Base-by-base conservation (phyloP, 2,797 vertebrate species). In the Tragopan temminckii region DNA sequence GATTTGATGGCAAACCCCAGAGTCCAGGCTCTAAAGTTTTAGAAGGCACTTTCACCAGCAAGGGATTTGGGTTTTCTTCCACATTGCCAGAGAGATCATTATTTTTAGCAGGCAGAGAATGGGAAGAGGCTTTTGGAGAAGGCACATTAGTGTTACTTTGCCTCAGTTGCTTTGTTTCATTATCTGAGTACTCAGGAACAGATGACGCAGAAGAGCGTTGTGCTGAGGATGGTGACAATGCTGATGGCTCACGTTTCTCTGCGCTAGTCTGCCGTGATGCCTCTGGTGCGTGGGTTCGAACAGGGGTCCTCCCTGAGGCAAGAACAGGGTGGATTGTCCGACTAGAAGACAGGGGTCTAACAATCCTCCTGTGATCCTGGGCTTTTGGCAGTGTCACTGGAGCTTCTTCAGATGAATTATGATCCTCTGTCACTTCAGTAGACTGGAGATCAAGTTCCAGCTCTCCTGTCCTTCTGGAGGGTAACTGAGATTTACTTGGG, bases 311-410 rank as follows among this genome's bases (percentile, higher is more conserved):
- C 36, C 98, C 97, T 15, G 98, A 97, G 45, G 98, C 97, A 59
- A 98, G 97, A 61, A 98, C 97, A 89, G 97, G 97, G 87, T 98
- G 98, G 80, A 98, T 96, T 19, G 98, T 96, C 46, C 98, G 98
- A 64, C 98, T 96, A 91, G 98, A 89, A 14, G 98, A 97, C n/a
- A 98, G 96, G 7, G 98, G 98, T 50, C 98, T 98, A 40, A 76
- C 40, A 53, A 93, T 96, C 57, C 96, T 98, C 80, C 76, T 97
- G 64, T 83, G 93, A 67, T 95, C 96, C 81, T 89, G 94, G 33
- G 74, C 80, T 95, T 96, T 97, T 5, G 86, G 63, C 2, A 57
- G 89, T 0, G 1, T 10, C 0, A 9, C 50, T 42, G 76, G 86
- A 38, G 57, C 66, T 77, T 95, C 89, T 75, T 90, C 90, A 11